Conservation (phyloP, 2,113 vertebrate species). For the Etheostoma cragini region DNA sequence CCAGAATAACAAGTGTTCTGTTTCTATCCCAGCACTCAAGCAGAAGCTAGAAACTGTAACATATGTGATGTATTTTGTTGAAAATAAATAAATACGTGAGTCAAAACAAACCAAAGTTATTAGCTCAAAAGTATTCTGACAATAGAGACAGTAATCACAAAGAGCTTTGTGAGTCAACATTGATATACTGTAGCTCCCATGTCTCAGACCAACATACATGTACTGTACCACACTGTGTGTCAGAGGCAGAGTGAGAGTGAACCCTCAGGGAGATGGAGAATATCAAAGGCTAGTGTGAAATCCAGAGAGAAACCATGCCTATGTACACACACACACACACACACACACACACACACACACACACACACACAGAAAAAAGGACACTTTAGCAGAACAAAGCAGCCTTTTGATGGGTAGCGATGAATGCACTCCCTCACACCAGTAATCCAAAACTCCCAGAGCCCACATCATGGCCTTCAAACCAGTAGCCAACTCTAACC, state of each 20-base stretch:
- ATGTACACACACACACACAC: constrained; percentile 43
- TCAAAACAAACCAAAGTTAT: neutral
- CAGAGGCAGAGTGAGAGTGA: constrained; percentile 48
- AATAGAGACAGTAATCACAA: neutral
- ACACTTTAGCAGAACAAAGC: constrained; percentile 72
- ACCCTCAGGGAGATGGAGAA: constrained; percentile 79
- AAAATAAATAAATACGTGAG: no score
- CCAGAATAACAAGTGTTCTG: neutral
- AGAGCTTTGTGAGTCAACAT: neutral
- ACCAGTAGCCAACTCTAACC: constrained; percentile 62
- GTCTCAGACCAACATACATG: constrained; percentile 37
- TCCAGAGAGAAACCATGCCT: constrained; percentile 64
- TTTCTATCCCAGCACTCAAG: neutral
- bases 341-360: neutral
- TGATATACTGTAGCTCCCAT: constrained; percentile 8
- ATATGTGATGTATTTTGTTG: neutral
- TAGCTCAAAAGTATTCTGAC: neutral
- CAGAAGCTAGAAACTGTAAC: neutral
- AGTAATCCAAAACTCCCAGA: constrained; percentile 71
- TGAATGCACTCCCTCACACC: constrained; percentile 75
- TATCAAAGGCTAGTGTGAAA: constrained; percentile 83
- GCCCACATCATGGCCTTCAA: constrained; percentile 53
- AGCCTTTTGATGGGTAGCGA: constrained; percentile 71
- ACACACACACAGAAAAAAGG: constrained; percentile 44
- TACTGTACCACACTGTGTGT: constrained; percentile 31